phyloP scores from a whole-genome alignment of 2,113 vertebrate genomes.

The Limnothrissa miodon region DNA sequence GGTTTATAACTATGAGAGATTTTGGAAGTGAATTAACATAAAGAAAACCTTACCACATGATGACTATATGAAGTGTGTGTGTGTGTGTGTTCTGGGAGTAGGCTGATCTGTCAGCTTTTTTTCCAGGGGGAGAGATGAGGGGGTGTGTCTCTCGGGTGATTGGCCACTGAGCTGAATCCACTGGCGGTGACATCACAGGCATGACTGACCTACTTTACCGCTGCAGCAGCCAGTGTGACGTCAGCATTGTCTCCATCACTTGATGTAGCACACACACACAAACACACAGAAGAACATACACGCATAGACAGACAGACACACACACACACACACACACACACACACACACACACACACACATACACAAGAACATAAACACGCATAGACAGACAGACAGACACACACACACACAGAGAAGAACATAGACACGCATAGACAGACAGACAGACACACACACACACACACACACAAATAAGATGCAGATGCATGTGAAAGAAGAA shows the following conservation, averaged over 20 bases:
- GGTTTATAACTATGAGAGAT: too few species aligned
- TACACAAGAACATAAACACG: neutral
- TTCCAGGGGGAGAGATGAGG: slow-evolving; percentile 4
- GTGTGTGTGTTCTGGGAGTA: neutral
- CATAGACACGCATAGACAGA: neutral
- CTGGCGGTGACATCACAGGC: slow-evolving; percentile 29
- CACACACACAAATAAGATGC: neutral
- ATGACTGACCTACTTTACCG: slow-evolving; percentile 39
- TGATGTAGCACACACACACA: neutral
- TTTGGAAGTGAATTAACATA: too few species aligned
- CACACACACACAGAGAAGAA: neutral
- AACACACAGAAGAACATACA: neutral
- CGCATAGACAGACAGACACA: neutral
- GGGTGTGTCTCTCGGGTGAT: slow-evolving; percentile 24
- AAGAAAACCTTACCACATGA: too few species aligned
- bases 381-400: neutral
- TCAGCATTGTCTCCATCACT: slow-evolving; percentile 29
- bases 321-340: slow-evolving; percentile 3
- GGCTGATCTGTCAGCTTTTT: neutral
- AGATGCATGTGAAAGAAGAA: too few species aligned
- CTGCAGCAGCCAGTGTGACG: slow-evolving; percentile 24
- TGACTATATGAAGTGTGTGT: neutral
- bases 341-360: neutral
- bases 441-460: neutral
- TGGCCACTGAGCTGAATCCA: slow-evolving; percentile 26